phyloP scores from a whole-genome alignment of 2,888 invertebrate species.

The Mamestra brassicae region DNA sequence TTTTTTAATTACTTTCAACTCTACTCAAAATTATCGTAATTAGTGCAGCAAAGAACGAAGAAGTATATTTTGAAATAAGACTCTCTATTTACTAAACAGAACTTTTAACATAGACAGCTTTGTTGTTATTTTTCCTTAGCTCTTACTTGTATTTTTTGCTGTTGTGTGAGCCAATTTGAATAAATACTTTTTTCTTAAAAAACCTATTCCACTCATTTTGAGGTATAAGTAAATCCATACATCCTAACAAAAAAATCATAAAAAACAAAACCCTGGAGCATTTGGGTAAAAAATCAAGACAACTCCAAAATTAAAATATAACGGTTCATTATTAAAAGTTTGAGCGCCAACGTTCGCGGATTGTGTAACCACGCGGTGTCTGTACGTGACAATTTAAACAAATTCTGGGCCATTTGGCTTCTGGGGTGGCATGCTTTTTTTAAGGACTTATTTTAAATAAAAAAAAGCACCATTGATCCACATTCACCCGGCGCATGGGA shows the following conservation, averaged over 20 bases:
- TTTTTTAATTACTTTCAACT: neutral
- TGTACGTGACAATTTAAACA: constrained; percentile 91
- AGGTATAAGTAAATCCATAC: neutral
- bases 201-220: neutral
- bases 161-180: neutral
- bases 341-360: constrained; percentile 79
- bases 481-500: constrained; percentile 81
- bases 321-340: constrained; percentile 68
- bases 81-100: neutral
- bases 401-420: constrained; percentile 91
- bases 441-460: constrained; percentile 88
- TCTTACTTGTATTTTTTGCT: neutral
- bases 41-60: no score
- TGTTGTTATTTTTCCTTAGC: neutral
- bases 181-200: neutral
- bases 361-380: constrained; percentile 88
- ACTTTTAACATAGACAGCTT: neutral
- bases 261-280: neutral
- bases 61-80: no score
- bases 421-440: constrained; percentile 88
- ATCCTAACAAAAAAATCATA: neutral
- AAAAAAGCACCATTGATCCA: constrained; percentile 83
- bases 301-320: constrained; percentile 30
- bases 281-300: neutral
- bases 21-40: neutral